Percentiles rank a stretch among this genome's conserved stretches.
Evolutionary conservation across 2,113 vertebrate genomes (phyloP).

Genomic region (Melanocharis versteri): DNA sequence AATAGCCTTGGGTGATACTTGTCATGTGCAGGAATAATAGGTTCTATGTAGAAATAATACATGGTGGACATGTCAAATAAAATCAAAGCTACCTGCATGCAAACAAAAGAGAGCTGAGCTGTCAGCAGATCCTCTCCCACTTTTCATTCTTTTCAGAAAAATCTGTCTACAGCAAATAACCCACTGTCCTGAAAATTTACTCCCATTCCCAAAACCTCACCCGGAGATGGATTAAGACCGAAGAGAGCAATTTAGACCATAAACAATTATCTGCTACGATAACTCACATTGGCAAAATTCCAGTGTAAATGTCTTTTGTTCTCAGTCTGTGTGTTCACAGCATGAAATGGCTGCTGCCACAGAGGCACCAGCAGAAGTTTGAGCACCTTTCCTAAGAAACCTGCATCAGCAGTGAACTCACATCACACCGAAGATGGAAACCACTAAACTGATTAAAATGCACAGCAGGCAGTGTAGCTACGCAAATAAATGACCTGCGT

Average conservation of each 20-base stretch:
- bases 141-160: not conserved
- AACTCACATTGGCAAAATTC: not conserved
- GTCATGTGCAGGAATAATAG: not conserved
- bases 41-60: not conserved
- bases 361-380: not conserved
- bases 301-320: not conserved
- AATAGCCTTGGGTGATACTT: not conserved
- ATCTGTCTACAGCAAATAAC: not conserved
- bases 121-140: not conserved
- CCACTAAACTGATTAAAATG: not conserved
- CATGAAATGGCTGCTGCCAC: not conserved
- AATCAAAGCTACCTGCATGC: not conserved
- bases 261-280: not conserved
- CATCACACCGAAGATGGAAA: not conserved
- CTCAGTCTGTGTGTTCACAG: not conserved
- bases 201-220: not conserved
- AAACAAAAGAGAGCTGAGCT: not conserved
- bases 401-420: not conserved
- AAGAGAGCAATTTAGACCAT: not conserved
- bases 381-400: not conserved
- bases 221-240: not conserved
- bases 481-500: accelerated
- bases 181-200: not conserved
- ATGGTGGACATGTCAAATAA: not conserved
- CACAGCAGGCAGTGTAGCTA: not conserved